A percentile compares a stretch with the other conserved stretches of the same genome.
phyloP scores from a whole-genome alignment of 2,797 vertebrate species.

The Toxotes lorentzi region DNA sequence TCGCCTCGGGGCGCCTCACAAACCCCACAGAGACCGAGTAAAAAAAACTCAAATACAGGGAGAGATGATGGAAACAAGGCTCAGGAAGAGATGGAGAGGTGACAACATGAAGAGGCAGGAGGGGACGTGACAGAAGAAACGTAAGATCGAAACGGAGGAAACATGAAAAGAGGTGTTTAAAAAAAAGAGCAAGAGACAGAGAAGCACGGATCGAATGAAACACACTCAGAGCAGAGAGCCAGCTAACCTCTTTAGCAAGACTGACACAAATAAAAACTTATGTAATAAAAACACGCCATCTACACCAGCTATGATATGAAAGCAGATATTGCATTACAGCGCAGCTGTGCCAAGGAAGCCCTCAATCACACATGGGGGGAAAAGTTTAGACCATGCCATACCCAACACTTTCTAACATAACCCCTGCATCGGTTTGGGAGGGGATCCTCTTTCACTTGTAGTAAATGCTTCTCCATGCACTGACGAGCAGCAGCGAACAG shows the following conservation, averaged over 20 bases:
- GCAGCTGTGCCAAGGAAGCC: conserved; percentile 53
- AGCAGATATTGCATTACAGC: conserved; percentile 72
- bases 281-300: conserved; percentile 76
- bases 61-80: conserved; percentile 14
- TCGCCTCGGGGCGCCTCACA: conserved; percentile 73
- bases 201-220: conserved; percentile 11
- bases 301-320: conserved; percentile 67
- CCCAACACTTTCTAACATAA: conserved; percentile 46
- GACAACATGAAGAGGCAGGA: neutral
- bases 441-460: conserved; percentile 48
- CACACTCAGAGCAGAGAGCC: conserved; percentile 12
- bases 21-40: conserved; percentile 53
- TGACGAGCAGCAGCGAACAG: conserved; percentile 10
- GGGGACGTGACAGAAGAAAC: conserved; percentile 14
- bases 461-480: conserved; percentile 40
- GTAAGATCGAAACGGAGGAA: conserved; percentile 3
- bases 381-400: conserved; percentile 16
- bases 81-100: conserved; percentile 26
- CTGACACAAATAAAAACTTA: conserved; percentile 81
- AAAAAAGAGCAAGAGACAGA: neutral
- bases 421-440: conserved; percentile 29
- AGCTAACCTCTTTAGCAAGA: conserved; percentile 72
- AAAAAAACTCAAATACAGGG: conserved; percentile 45
- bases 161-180: neutral
- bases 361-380: conserved; percentile 42